phyloP scores from a whole-genome alignment of 2,113 vertebrate genomes.

The Tachycineta bicolor region DNA sequence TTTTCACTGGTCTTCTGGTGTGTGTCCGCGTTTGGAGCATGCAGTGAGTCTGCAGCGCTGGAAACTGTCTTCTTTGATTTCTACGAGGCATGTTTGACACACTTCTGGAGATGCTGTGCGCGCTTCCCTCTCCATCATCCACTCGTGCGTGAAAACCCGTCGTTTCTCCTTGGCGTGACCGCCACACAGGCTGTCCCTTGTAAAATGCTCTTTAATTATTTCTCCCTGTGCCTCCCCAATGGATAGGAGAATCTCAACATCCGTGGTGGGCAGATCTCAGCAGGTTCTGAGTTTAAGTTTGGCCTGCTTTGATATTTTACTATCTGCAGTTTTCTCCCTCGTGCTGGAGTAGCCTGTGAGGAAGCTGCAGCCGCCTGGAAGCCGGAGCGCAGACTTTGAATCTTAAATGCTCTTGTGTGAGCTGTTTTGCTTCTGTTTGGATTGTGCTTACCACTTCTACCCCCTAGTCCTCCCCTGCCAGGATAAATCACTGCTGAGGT shows the following conservation, averaged over 20 bases:
- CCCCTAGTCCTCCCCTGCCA: not conserved
- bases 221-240: not conserved
- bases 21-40: not conserved
- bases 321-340: not conserved
- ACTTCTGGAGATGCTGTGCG: not conserved
- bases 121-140: not conserved
- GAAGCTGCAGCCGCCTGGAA: not conserved
- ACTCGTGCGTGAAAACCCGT: not conserved
- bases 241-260: not conserved
- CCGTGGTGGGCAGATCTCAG: not conserved
- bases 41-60: not conserved
- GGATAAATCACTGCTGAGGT: conserved; percentile 20
- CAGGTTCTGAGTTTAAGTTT: not conserved
- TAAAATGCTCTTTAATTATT: not conserved
- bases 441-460: not conserved
- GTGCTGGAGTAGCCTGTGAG: not conserved
- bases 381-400: not conserved
- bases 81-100: not conserved
- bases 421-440: conserved; percentile 41
- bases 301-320: not conserved
- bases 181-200: not conserved
- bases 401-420: not conserved
- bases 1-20: not conserved
- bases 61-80: not conserved
- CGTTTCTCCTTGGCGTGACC: not conserved